Evolutionary conservation across 2,888 invertebrate species (phyloP).

Genomic region (Panopea generosa): DNA sequence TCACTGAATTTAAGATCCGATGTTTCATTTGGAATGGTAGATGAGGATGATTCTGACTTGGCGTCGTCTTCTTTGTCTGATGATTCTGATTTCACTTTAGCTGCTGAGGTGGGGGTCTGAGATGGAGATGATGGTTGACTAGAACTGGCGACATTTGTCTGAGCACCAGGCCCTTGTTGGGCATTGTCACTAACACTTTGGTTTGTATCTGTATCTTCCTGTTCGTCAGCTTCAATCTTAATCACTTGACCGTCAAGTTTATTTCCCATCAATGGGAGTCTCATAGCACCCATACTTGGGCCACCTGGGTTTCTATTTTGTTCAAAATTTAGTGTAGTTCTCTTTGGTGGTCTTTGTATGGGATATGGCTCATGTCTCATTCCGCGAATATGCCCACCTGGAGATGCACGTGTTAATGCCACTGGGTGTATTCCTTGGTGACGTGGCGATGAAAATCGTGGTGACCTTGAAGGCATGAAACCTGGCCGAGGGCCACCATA

Average conservation of each 20-base stretch:
- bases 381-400: constrained; percentile 1
- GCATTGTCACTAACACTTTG: constrained; percentile 21
- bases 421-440: constrained; percentile 36
- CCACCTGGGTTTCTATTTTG: not conserved
- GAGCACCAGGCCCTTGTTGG: not conserved
- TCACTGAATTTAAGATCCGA: not conserved
- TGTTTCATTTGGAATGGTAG: constrained; percentile 37
- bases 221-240: constrained; percentile 39
- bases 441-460: constrained; percentile 17
- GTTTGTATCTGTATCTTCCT: constrained; percentile 30
- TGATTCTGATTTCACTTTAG: constrained; percentile 22
- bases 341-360: constrained; percentile 5
- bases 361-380: constrained; percentile 21
- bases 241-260: constrained; percentile 23
- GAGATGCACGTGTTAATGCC: constrained; percentile 12
- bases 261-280: not conserved
- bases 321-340: constrained; percentile 8
- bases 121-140: constrained; percentile 26
- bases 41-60: constrained; percentile 45
- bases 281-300: not conserved
- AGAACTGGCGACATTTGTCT: not conserved
- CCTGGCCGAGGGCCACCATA: constrained; percentile 1
- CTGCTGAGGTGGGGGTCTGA: constrained; percentile 9
- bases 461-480: not conserved
- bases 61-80: constrained; percentile 25